Base-by-base conservation (phyloP, 1,140 invertebrate species). In the Caerostris extrusa region DNA sequence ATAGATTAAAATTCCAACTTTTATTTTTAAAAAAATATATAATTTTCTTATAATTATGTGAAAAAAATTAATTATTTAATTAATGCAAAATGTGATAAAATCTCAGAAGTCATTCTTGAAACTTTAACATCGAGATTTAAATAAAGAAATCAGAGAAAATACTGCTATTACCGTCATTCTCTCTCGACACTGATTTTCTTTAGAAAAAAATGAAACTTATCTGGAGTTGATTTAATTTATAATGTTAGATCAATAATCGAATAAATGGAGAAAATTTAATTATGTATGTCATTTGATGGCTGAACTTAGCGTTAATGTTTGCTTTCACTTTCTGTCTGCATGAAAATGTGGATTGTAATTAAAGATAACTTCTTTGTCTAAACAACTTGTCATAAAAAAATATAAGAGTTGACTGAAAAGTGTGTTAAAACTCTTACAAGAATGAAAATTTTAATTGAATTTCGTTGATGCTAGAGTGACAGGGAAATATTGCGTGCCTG, bases 181-280 rank as follows among this genome's bases (percentile, higher is more conserved):
- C 34, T 50, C 69, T 3, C 34, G 50, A 77, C 4, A 50, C 3
- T 8, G 12, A 69, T 77, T 53, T 50, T 77, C 3, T 53, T 77
- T 77, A 50, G 19, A 4, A 71, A 71, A 77, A 50, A 53, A 10
- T 5, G 14, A 19, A 69, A 69, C 19, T 77, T 77, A 77, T 77
- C 69, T 3, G 19, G 69, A 12, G 69, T 50, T 89, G 50, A 89
- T 89, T 89, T 69, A 89, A 89, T 89, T 89, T 89, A 56, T 67
- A 89, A 71, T 89, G 87, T 69, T 55, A 71, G 64, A 69, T 89
- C 87, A 89, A 89, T 89, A 89, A 67, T 17, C 17, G 60, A 89
- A 19, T 89, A 89, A 69, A 89, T 69, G 64, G 64, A 89, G 53
- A 61, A 89, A 89, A 89, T 56, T 89, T 71, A 89, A 89, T 89